These are phyloP conservation scores for Drosophila baimaii DNA, from an alignment of 1,140 invertebrate genomes.

Conservation along the genomic window DNA sequence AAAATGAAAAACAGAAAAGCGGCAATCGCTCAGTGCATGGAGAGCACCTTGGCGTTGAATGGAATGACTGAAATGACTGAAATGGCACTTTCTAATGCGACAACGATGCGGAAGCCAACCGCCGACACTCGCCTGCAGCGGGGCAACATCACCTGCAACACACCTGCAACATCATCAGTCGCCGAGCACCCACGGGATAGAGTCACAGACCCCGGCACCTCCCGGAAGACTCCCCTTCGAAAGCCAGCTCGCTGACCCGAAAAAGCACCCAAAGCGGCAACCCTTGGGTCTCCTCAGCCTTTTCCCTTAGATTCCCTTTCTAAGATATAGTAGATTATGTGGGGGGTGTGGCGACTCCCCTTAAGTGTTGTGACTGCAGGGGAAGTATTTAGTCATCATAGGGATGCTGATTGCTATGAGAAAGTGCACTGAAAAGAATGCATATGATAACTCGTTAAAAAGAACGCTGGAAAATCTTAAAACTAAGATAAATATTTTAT, in stretches of 20 bases:
- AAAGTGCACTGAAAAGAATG: neutral
- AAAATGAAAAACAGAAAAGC: slow-evolving; percentile 6
- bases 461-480: no score
- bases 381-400: slow-evolving; percentile 65
- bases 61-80: slow-evolving; percentile 28
- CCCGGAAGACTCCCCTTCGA: slow-evolving; percentile 5
- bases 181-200: slow-evolving; percentile 55
- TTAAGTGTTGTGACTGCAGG: slow-evolving; percentile 23
- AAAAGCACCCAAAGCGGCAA: slow-evolving; percentile 17
- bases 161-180: slow-evolving; percentile 5
- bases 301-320: neutral
- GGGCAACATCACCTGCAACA: slow-evolving; percentile 6
- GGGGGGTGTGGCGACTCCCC: neutral
- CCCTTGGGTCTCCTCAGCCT: neutral
- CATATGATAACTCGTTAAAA: neutral
- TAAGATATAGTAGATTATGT: neutral
- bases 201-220: slow-evolving; percentile 41
- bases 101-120: slow-evolving; percentile 41
- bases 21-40: slow-evolving; percentile 25
- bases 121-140: slow-evolving; percentile 6
- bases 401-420: slow-evolving; percentile 54
- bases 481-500: no score
- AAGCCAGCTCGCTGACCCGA: slow-evolving; percentile 31
- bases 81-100: slow-evolving; percentile 53
- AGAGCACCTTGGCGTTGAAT: slow-evolving; percentile 31